Conservation (phyloP, 1,140 invertebrate species). For the Ptiloglossa arizonensis region DNA sequence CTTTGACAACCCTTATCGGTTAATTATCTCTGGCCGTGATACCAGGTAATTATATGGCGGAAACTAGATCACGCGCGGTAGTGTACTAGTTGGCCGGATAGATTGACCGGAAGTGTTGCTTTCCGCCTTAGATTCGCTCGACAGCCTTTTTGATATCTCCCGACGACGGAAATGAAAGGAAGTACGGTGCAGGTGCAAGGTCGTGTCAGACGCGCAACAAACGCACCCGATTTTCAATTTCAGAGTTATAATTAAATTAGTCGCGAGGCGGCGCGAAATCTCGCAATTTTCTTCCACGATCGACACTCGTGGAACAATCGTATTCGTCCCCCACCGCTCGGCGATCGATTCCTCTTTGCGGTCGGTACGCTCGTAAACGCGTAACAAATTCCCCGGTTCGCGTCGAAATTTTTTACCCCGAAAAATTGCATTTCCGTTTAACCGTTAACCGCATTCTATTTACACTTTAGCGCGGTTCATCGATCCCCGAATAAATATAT, state of each 20-base stretch:
- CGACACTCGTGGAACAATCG: background rate
- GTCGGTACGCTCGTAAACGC: no score
- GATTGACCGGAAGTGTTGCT: slow-evolving; percentile 71
- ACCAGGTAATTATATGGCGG: slow-evolving; percentile 71
- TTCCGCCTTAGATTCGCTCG: slow-evolving; percentile 57
- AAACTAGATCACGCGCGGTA: slow-evolving; percentile 67
- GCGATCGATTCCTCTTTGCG: no score
- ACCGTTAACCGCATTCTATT: background rate
- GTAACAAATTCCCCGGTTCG: no score
- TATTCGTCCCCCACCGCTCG: background rate
- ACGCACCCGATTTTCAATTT: background rate
- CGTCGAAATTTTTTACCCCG: background rate
- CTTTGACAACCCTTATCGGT: slow-evolving; percentile 66
- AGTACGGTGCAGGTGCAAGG: slow-evolving; percentile 24
- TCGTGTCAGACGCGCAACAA: no score
- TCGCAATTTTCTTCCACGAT: background rate
- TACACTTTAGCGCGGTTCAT: no score
- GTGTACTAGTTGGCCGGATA: slow-evolving; percentile 43
- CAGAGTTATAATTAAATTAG: background rate
- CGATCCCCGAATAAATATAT: no score
- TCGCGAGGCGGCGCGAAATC: no score
- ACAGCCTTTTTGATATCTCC: slow-evolving; percentile 25
- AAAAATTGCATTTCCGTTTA: background rate
- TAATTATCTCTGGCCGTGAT: slow-evolving; percentile 72
- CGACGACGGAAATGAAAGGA: slow-evolving; percentile 12